A percentile compares a stretch with the other conserved stretches of the same genome.
Evolutionary conservation across 2,797 vertebrate species (phyloP).

Genomic region (Schizopygopsis malacanthus): DNA sequence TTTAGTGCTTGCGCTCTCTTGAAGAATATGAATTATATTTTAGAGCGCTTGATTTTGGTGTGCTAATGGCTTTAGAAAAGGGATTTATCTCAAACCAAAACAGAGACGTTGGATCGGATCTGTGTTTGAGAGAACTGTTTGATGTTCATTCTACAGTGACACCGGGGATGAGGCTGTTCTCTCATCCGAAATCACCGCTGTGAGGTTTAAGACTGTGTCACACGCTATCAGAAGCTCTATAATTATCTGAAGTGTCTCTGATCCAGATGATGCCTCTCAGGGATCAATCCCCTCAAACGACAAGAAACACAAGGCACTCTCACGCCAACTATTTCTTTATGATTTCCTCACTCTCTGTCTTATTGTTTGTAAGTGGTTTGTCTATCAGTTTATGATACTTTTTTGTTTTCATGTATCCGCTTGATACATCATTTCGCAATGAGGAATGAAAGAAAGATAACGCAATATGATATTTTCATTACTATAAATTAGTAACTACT

Average conservation of each 20-base stretch:
- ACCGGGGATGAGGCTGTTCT: constrained; percentile 27
- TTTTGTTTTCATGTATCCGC: not conserved
- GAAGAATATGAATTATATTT: constrained; percentile 24
- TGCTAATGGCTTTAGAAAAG: constrained; percentile 22
- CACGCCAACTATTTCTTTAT: not conserved
- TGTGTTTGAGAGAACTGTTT: constrained; percentile 36
- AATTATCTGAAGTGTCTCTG: constrained; percentile 31
- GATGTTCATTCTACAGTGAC: constrained; percentile 40
- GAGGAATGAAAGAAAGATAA: not conserved
- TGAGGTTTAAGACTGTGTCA: constrained; percentile 39
- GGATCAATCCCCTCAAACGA: constrained; percentile 5
- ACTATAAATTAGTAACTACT: not conserved
- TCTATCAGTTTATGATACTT: not conserved
- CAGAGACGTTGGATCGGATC: constrained; percentile 20
- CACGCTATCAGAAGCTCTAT: constrained; percentile 18
- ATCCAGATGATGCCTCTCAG: constrained; percentile 2
- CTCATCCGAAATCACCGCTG: constrained; percentile 33
- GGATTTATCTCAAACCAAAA: constrained; percentile 20
- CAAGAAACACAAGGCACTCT: not conserved
- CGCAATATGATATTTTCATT: not conserved
- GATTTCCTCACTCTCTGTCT: not conserved
- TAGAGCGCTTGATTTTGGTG: not conserved
- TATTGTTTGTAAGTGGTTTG: not conserved
- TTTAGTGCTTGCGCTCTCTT: constrained; percentile 26
- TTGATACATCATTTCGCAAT: not conserved